Conservation (phyloP, 2,113 vertebrate species). For the Aptenodytes patagonicus region DNA sequence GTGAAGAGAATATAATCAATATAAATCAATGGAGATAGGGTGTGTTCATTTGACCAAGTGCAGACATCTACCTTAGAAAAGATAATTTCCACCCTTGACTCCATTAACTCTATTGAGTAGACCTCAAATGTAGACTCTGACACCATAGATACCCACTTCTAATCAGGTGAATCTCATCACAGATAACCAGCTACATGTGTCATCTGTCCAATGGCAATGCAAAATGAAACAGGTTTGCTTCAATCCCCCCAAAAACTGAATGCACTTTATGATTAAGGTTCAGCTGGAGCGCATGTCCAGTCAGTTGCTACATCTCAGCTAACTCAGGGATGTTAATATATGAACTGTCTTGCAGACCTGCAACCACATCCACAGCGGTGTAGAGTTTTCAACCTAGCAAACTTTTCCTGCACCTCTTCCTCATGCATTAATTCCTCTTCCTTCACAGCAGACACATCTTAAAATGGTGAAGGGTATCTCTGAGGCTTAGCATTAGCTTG, state of each 20-base stretch:
- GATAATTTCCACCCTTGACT: not conserved
- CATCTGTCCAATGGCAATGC: not conserved
- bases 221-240: not conserved
- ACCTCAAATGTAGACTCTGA: not conserved
- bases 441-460: not conserved
- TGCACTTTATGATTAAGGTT: not conserved
- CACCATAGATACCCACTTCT: not conserved
- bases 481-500: not conserved
- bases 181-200: not conserved
- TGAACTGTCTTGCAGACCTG: not conserved
- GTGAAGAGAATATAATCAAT: not conserved
- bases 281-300: not conserved
- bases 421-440: not conserved
- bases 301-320: not conserved
- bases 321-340: not conserved
- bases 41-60: not conserved
- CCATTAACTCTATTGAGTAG: not conserved
- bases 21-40: not conserved
- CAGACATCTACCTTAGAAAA: not conserved
- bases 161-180: not conserved
- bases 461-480: not conserved
- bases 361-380: not conserved
- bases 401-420: not conserved
- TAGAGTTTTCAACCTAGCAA: not conserved
- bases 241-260: fast-evolving